Conservation (phyloP, 2,888 invertebrate genomes). For the Caenorhabditis panamensis region DNA sequence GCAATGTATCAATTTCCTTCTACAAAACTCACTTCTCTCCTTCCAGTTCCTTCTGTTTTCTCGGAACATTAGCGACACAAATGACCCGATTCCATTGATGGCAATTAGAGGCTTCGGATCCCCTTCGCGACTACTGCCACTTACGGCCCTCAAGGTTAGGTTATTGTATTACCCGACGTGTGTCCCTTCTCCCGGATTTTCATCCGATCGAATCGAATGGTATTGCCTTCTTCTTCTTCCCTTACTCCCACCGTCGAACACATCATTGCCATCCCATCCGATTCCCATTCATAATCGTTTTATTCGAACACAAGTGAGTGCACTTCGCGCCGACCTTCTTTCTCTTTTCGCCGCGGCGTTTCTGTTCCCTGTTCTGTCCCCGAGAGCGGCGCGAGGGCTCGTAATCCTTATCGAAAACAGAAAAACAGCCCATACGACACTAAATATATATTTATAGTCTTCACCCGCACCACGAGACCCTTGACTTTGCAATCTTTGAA, state of each 20-base stretch:
- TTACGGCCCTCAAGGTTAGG: constrained; percentile 49
- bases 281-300: constrained; percentile 28
- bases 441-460: constrained; percentile 5
- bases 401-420: constrained; percentile 32
- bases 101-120: constrained; percentile 42
- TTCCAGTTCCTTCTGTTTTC: constrained; percentile 6
- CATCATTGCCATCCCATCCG: constrained; percentile 8
- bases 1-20: constrained; percentile 10
- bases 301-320: constrained; percentile 18
- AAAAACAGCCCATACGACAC: neutral
- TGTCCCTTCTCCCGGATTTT: constrained; percentile 11
- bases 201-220: constrained; percentile 4
- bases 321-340: constrained; percentile 2
- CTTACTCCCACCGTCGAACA: neutral
- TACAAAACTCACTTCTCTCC: neutral
- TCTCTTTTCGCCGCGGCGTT: neutral
- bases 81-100: constrained; percentile 40
- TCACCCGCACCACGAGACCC: neutral
- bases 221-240: neutral
- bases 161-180: constrained; percentile 37
- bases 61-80: constrained; percentile 40
- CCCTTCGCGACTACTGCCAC: constrained; percentile 16
- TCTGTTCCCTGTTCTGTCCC: neutral
- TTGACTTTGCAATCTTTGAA: neutral
- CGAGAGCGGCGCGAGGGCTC: neutral